These are phyloP conservation scores for Avahi laniger DNA, from an alignment of 2,797 vertebrate species.

Conservation along the genomic window DNA sequence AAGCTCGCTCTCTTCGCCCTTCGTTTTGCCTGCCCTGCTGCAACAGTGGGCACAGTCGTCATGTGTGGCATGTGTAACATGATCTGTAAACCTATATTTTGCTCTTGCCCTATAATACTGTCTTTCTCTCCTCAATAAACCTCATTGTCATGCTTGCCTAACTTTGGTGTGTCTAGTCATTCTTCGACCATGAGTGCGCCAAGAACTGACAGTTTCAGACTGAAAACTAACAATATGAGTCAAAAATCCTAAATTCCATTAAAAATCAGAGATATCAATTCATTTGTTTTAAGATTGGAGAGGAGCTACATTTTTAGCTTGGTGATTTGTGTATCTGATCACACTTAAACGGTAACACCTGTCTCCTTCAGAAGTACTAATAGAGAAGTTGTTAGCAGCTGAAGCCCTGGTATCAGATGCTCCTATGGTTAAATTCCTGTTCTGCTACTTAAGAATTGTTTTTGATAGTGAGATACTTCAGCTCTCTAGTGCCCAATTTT, in stretches of 20 bases:
- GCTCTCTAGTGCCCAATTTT: neutral
- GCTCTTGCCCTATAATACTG: too few relatives aligned
- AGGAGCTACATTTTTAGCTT: neutral
- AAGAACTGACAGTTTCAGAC: too few relatives aligned
- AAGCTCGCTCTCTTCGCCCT: too few relatives aligned
- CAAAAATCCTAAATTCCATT: neutral
- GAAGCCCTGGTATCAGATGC: neutral
- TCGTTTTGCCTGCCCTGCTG: too few relatives aligned
- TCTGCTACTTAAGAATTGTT: neutral
- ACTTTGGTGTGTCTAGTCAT: too few relatives aligned
- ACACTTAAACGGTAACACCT: neutral
- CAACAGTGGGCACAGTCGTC: too few relatives aligned
- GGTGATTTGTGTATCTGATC: neutral
- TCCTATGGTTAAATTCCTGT: neutral
- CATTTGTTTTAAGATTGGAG: neutral
- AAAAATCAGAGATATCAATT: neutral
- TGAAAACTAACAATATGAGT: too few relatives aligned
- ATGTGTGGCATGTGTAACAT: too few relatives aligned
- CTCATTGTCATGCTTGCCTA: too few relatives aligned
- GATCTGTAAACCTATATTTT: too few relatives aligned
- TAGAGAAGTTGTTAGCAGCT: neutral
- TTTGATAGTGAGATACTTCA: neutral
- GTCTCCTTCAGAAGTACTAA: neutral
- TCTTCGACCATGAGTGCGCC: too few relatives aligned
- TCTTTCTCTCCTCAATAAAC: too few relatives aligned